phyloP scores from a whole-genome alignment of 2,113 vertebrate species.

The Meles meles region DNA sequence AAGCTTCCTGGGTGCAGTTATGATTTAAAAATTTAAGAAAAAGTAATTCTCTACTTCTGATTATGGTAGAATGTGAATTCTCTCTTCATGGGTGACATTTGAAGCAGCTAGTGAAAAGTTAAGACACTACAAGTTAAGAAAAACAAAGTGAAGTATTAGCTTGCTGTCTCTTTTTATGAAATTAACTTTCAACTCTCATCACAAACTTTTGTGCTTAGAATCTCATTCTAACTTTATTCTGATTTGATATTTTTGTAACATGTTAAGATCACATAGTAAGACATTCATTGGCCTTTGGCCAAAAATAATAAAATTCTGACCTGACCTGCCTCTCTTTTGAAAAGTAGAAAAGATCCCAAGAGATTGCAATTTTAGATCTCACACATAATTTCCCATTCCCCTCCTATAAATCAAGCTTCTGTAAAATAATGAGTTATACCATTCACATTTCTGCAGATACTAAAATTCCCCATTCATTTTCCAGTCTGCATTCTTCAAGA shows the following conservation, averaged over 20 bases:
- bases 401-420: constrained; percentile 72
- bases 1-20: background rate
- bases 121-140: background rate
- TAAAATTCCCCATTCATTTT: constrained; percentile 71
- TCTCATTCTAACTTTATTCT: constrained; percentile 38
- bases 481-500: constrained; percentile 65
- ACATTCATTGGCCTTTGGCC: constrained; percentile 54
- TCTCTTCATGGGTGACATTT: background rate
- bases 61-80: background rate
- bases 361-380: constrained; percentile 68
- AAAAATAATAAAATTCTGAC: constrained; percentile 72
- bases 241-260: constrained; percentile 43
- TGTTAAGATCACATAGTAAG: constrained; percentile 57
- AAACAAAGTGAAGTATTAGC: background rate
- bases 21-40: constrained; percentile 26
- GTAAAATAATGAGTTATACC: constrained; percentile 67
- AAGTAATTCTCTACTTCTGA: background rate
- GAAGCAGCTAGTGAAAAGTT: background rate
- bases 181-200: background rate
- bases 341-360: constrained; percentile 66
- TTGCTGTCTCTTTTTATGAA: background rate
- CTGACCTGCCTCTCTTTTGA: constrained; percentile 57
- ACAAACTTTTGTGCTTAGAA: background rate
- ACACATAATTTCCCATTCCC: constrained; percentile 71
- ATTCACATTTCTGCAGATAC: constrained; percentile 76